Percentiles rank a stretch among this genome's conserved stretches.
Conservation (phyloP, 2,113 vertebrate genomes). For the Phocoena phocoena region DNA sequence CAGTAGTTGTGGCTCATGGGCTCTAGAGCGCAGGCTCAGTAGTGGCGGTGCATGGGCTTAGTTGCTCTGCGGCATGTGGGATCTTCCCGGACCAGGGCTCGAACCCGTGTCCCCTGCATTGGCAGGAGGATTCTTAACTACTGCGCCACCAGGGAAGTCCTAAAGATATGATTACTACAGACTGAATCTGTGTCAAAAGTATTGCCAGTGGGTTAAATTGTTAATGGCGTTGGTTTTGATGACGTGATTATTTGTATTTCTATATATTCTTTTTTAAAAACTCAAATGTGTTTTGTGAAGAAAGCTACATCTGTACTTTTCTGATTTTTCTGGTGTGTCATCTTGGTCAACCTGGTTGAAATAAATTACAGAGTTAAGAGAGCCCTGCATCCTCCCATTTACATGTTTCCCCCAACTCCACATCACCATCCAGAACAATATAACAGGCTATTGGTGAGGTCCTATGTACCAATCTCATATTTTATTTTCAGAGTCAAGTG, state of each 20-base stretch:
- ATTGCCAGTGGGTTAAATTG: background rate
- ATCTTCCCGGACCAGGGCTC: no score
- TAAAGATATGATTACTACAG: no score
- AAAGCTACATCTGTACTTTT: accelerated
- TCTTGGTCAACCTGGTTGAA: background rate
- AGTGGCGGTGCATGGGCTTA: no score
- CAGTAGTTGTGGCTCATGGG: no score
- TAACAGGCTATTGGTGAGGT: background rate
- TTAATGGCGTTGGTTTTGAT: background rate
- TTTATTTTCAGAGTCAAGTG: background rate
- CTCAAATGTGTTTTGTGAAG: background rate
- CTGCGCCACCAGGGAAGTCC: no score
- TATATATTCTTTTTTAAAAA: background rate
- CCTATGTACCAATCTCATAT: background rate
- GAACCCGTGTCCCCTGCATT: accelerated
- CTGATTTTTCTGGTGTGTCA: background rate
- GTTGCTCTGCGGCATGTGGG: no score
- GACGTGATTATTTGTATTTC: background rate
- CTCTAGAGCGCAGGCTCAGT: no score
- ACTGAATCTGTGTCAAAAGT: background rate
- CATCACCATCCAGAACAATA: accelerated
- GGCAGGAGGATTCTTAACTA: no score
- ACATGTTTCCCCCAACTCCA: background rate
- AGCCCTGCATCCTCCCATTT: accelerated
- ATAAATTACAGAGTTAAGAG: background rate